phyloP scores from a whole-genome alignment of 2,113 vertebrate genomes.

The Pterocles burchelli region DNA sequence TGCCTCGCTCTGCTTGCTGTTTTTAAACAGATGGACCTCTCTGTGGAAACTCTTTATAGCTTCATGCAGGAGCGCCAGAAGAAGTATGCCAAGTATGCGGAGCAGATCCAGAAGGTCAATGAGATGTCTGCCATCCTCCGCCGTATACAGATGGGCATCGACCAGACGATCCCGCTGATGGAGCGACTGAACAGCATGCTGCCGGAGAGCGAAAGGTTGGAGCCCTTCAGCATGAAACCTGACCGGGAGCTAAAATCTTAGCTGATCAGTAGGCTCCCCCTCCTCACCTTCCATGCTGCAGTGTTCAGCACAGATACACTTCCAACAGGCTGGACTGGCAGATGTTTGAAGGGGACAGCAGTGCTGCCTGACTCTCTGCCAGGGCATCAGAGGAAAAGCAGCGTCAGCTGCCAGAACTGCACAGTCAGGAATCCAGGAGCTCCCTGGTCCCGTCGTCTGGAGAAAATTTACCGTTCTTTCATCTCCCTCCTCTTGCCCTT shows the following conservation, averaged over 20 bases:
- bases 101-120: slow-evolving; percentile 99
- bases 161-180: slow-evolving; percentile 95
- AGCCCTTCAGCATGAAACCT: slow-evolving; percentile 92
- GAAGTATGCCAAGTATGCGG: slow-evolving; percentile 95
- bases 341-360: neutral
- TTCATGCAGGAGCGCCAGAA: slow-evolving; percentile 99
- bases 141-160: slow-evolving; percentile 97
- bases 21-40: slow-evolving; percentile 89
- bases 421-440: neutral
- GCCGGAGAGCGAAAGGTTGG: slow-evolving; percentile 90
- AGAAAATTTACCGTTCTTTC: neutral
- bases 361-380: neutral
- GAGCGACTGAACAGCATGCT: slow-evolving; percentile 94
- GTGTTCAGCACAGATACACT: neutral
- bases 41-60: slow-evolving; percentile 92
- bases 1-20: neutral
- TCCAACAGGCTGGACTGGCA: neutral
- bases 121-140: slow-evolving; percentile 98
- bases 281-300: neutral
- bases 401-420: neutral
- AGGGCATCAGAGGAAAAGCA: neutral
- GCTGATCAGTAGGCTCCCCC: neutral
- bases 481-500: neutral
- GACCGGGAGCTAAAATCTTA: slow-evolving; percentile 79
- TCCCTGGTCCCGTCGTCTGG: neutral